Evolutionary conservation across 2,888 invertebrate species (phyloP), one percentile per base, ranked within the genome.

Genomic region (Calliphora vomitoria): DNA sequence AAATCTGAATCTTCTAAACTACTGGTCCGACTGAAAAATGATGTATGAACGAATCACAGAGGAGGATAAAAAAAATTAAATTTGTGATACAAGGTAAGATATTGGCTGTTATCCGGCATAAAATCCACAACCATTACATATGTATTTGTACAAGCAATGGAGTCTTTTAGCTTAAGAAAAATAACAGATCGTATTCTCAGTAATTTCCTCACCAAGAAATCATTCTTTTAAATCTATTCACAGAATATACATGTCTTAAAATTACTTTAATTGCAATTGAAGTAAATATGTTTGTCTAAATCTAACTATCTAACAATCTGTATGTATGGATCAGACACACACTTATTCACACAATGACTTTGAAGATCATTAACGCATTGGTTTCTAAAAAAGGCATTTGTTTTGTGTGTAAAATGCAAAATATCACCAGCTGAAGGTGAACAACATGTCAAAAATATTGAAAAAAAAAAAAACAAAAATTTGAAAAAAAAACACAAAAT

Each of bases 351-450:
- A 44, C 62, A 75, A 75, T 81, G 78, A 79, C 85, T 89, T 89
- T 89, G 89, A 89, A 89, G 89, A 89, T 89, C 89, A 89, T 88
- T 89, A 89, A 89, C 89, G 89, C 89, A 89, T 85, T 85, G 82
- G 50, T 82, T 74, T 87, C 76, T 76, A 60, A 78, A 83, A 84
- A 81, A 87, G 74, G 68, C 72, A 84, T 79, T 80, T 74, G 64
- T 71, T 83, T 87, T 82, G 71, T 72, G 47, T 78, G 71, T 72
- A 71, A 83, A 62, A 69, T 68, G 38, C 25, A 68, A 80, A 80
- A 75, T 55, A 38, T 86, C 38, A 69, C 55, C 64, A 76, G 31
- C 10, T 75, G 85, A 87, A 87, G 87, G 87, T 87, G 64, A 87
- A 79, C 87, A 62, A 75, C 78, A 82, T 75, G 41, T 79, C 66